Evolutionary conservation across 2,113 vertebrate species (phyloP).

Genomic region (Mormoops blainvillei): DNA sequence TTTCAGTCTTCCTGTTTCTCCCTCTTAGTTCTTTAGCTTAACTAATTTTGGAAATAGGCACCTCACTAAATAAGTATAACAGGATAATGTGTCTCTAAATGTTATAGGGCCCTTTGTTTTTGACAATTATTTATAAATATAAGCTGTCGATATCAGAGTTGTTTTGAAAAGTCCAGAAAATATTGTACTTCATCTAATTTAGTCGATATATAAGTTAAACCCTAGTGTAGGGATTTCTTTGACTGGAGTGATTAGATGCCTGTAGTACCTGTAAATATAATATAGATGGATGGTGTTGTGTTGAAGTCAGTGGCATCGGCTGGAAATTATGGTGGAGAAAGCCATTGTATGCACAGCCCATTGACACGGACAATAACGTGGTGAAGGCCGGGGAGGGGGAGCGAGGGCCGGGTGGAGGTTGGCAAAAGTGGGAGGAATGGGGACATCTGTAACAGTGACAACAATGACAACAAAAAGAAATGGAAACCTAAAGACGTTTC

Average conservation of each 20-base stretch:
- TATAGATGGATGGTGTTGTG: slow-evolving; percentile 18
- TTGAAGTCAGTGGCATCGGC: slow-evolving; percentile 90
- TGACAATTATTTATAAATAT: not conserved
- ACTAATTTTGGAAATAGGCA: slow-evolving; percentile 24
- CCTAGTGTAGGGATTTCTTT: not conserved
- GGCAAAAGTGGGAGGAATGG: too few relatives aligned
- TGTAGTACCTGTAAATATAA: not conserved
- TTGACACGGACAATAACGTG: too few relatives aligned
- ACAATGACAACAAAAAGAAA: slow-evolving; percentile 60
- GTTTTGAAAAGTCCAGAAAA: slow-evolving; percentile 13
- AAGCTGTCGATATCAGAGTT: not conserved
- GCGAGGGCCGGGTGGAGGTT: too few relatives aligned
- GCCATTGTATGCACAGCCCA: slow-evolving; percentile 79
- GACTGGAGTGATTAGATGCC: not conserved
- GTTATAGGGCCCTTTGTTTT: not conserved
- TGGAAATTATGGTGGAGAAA: slow-evolving; percentile 75
- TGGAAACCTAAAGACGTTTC: slow-evolving; percentile 91
- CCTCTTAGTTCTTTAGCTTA: not conserved
- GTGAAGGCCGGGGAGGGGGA: too few relatives aligned
- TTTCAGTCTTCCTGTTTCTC: too few relatives aligned
- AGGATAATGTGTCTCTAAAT: not conserved
- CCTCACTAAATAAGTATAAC: not conserved
- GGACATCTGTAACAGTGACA: too few relatives aligned
- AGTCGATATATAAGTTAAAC: not conserved
- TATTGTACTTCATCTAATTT: not conserved